phyloP scores from a whole-genome alignment of 2,888 invertebrate genomes.

The Punctoribates punctum region DNA sequence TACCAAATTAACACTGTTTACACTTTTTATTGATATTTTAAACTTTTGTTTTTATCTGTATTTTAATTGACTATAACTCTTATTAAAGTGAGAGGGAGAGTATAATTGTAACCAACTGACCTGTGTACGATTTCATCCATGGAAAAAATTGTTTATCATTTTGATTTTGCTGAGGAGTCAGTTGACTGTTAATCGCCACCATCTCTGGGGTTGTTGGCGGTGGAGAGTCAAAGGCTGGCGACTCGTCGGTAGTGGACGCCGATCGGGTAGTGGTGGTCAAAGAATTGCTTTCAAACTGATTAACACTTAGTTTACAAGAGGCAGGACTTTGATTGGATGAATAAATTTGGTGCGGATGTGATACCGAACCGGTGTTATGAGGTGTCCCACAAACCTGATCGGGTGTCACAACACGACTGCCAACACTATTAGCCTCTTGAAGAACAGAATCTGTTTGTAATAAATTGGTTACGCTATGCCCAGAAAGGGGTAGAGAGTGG shows the following conservation, averaged over 20 bases:
- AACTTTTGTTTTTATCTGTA: background rate
- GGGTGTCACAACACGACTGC: constrained; percentile 29
- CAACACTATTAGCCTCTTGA: constrained; percentile 17
- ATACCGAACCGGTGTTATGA: constrained; percentile 1
- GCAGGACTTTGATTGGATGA: background rate
- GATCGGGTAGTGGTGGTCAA: background rate
- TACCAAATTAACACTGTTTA: too few relatives aligned
- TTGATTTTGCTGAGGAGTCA: constrained; percentile 11
- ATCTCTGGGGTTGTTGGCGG: constrained; percentile 29
- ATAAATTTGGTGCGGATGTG: constrained; percentile 29
- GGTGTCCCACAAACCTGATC: constrained; percentile 18
- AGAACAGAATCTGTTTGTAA: constrained; percentile 8
- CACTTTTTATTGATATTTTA: background rate
- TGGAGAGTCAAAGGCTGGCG: constrained; percentile 10
- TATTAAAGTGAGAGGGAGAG: too few relatives aligned
- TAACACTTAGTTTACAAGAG: constrained; percentile 18
- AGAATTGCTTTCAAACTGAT: constrained; percentile 1
- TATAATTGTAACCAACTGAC: too few relatives aligned
- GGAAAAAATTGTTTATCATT: constrained; percentile 50
- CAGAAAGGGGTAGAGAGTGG: background rate
- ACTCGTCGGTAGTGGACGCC: constrained; percentile 6
- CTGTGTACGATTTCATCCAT: constrained; percentile 49
- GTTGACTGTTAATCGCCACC: constrained; percentile 14
- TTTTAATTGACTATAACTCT: background rate
- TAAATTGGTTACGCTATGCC: constrained; percentile 27